These are phyloP conservation scores for Haplochromis burtoni DNA, from an alignment of 2,113 vertebrate species.

Conservation along the genomic window DNA sequence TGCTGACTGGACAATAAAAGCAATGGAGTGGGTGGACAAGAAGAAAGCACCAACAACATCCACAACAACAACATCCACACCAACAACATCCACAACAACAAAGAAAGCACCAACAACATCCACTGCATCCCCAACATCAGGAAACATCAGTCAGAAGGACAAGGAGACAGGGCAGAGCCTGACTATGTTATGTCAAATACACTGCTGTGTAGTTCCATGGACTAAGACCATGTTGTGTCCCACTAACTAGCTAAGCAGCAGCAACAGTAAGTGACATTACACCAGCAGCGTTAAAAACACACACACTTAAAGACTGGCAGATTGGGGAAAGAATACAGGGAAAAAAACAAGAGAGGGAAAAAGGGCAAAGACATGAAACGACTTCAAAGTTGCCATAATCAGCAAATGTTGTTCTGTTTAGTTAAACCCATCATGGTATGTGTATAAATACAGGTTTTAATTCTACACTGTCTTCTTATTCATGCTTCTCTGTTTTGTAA, in stretches of 20 bases:
- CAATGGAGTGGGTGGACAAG: slow-evolving; percentile 1
- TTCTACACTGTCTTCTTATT: accelerated
- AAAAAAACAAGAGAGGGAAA: background rate
- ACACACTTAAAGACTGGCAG: background rate
- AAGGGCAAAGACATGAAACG: background rate
- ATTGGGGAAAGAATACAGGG: background rate
- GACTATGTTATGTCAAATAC: background rate
- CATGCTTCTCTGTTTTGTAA: accelerated
- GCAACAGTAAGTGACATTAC: background rate
- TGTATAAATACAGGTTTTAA: too few species aligned
- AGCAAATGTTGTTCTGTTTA: background rate
- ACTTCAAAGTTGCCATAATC: background rate
- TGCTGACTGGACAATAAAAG: background rate
- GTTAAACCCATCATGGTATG: background rate
- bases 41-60: background rate
- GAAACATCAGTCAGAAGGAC: background rate
- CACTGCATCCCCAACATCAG: background rate
- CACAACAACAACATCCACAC: accelerated
- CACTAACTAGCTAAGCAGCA: background rate
- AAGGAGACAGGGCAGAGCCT: background rate
- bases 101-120: too few species aligned
- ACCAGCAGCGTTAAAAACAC: accelerated
- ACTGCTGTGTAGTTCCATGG: background rate
- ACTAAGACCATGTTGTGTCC: background rate
- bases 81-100: too few species aligned